Evolutionary conservation across 2,888 invertebrate species (phyloP).

Genomic region (Epinotia brunnichana): DNA sequence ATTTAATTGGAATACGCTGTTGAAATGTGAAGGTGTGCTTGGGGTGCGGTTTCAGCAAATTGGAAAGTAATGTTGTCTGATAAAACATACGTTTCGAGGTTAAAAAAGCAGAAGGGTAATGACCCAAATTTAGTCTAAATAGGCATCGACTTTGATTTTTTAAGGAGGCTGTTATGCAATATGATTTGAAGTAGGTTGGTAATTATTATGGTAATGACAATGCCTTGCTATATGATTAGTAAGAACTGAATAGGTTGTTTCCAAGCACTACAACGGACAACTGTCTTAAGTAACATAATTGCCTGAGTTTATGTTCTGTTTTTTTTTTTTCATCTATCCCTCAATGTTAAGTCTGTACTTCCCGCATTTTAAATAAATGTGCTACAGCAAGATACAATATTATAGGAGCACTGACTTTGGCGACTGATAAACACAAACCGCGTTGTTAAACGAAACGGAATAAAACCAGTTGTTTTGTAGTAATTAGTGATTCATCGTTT

Average conservation of each 20-base stretch:
- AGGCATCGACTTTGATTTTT: background rate
- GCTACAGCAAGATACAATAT: background rate
- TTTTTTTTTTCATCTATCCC: background rate
- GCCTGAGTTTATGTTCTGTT: too few relatives aligned
- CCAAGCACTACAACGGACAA: too few relatives aligned
- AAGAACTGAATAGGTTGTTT: too few relatives aligned
- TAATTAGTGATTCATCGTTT: slow-evolving; percentile 44
- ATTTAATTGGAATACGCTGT: slow-evolving; percentile 62
- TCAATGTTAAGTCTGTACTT: background rate
- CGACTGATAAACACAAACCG: background rate
- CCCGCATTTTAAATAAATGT: background rate
- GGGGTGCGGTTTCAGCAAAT: slow-evolving; percentile 12
- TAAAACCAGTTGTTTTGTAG: slow-evolving; percentile 29
- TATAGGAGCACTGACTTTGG: background rate
- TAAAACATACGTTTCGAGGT: background rate
- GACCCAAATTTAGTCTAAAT: background rate
- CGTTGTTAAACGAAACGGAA: slow-evolving; percentile 3
- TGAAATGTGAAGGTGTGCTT: slow-evolving; percentile 28
- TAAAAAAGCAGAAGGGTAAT: background rate
- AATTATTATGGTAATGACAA: too few relatives aligned
- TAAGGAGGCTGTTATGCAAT: too few relatives aligned
- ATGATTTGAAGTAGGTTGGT: too few relatives aligned
- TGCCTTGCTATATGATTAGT: too few relatives aligned
- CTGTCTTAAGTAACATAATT: too few relatives aligned
- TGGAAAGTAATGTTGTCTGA: slow-evolving; percentile 15